Conservation (phyloP, 2,797 vertebrate genomes). For the Fringilla coelebs region DNA sequence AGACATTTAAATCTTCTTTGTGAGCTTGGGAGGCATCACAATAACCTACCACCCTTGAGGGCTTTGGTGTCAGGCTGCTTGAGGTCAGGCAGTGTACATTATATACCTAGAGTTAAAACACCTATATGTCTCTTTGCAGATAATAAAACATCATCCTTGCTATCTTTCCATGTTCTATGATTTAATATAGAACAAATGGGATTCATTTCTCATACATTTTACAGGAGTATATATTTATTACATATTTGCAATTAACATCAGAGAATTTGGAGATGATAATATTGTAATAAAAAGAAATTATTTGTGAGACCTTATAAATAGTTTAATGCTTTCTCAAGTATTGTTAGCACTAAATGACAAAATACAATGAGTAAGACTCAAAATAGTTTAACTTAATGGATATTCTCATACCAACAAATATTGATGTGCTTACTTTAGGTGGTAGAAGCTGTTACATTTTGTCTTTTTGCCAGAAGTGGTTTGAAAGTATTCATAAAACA, state of each 20-base stretch:
- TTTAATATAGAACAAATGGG: not conserved
- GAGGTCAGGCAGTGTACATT: not conserved
- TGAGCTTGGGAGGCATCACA: not conserved
- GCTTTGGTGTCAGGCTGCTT: not conserved
- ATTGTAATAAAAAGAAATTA: not conserved
- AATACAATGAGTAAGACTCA: not conserved
- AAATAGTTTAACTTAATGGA: not conserved
- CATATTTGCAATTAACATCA: not conserved
- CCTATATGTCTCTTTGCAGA: not conserved
- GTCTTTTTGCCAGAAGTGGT: not conserved
- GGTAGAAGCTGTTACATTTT: not conserved
- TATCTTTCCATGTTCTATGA: not conserved
- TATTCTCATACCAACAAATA: not conserved
- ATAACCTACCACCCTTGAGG: not conserved
- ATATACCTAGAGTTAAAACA: not conserved
- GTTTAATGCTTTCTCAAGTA: not conserved
- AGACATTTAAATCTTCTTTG: not conserved
- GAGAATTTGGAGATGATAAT: not conserved
- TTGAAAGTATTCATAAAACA: not conserved
- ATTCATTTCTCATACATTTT: not conserved
- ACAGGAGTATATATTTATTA: not conserved
- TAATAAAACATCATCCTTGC: not conserved
- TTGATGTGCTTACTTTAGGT: not conserved
- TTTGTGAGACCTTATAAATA: not conserved
- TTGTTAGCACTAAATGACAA: not conserved